phyloP scores from a whole-genome alignment of 2,113 vertebrate species.

The Podarcis cretensis region DNA sequence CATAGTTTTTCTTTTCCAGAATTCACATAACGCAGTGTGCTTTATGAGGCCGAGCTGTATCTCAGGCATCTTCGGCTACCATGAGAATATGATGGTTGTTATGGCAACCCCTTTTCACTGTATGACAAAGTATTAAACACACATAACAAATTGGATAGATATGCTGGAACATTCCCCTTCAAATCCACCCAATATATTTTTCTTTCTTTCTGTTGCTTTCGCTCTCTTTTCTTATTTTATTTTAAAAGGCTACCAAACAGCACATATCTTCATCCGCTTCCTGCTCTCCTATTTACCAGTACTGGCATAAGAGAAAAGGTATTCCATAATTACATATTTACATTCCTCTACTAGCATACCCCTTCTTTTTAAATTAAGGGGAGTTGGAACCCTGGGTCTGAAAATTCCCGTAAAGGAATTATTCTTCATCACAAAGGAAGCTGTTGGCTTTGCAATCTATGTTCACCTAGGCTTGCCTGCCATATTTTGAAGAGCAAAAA shows the following conservation, averaged over 20 bases:
- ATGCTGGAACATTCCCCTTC: neutral
- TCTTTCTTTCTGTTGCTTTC: neutral
- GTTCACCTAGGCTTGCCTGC: too few relatives aligned
- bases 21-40: neutral
- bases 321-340: too few relatives aligned
- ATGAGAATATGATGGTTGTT: slow-evolving; percentile 28
- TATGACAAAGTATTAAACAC: slow-evolving; percentile 39
- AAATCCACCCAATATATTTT: neutral
- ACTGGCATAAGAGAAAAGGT: too few relatives aligned
- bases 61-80: neutral
- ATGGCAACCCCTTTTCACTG: slow-evolving; percentile 40
- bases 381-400: too few relatives aligned
- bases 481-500: too few relatives aligned
- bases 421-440: too few relatives aligned
- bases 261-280: slow-evolving; percentile 12
- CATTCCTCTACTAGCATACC: too few relatives aligned
- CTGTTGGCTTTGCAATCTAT: too few relatives aligned
- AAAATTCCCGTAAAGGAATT: too few relatives aligned
- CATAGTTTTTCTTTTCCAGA: neutral
- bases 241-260: too few relatives aligned
- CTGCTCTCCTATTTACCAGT: neutral
- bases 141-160: slow-evolving; percentile 12
- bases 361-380: too few relatives aligned
- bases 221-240: neutral
- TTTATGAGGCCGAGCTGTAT: neutral